These are phyloP conservation scores for Agrilus biguttatus DNA, from an alignment of 2,888 invertebrate species.

Conservation along the genomic window DNA sequence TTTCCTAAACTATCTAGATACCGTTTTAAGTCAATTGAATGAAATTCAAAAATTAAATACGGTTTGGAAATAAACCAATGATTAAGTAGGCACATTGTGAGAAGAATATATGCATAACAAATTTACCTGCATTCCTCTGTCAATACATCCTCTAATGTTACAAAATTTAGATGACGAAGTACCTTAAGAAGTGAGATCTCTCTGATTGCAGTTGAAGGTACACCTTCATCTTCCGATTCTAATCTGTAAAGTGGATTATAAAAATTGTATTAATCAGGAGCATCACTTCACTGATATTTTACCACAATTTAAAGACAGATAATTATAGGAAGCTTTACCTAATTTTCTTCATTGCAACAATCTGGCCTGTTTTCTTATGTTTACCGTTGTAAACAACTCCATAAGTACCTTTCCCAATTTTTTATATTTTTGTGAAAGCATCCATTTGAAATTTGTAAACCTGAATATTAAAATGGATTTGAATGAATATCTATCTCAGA, in stretches of 20 bases:
- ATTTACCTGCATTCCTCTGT: conserved; percentile 70
- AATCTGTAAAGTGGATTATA: conserved; percentile 42
- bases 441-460: conserved; percentile 45
- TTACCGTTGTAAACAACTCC: conserved; percentile 96
- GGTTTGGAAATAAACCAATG: conserved; percentile 33
- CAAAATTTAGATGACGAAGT: conserved; percentile 87
- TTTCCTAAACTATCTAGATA: conserved; percentile 79
- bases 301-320: background rate
- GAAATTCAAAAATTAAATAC: conserved; percentile 90
- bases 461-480: conserved; percentile 9
- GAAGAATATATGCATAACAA: background rate
- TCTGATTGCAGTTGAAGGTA: conserved; percentile 90
- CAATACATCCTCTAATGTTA: conserved; percentile 84
- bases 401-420: conserved; percentile 97
- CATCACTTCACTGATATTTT: background rate
- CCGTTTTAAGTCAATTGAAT: conserved; percentile 93
- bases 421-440: conserved; percentile 88
- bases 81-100: background rate
- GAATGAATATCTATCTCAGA: too few species aligned
- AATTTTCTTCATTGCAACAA: conserved; percentile 94
- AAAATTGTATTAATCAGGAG: background rate
- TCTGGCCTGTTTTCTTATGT: conserved; percentile 72
- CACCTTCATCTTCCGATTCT: conserved; percentile 93
- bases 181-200: conserved; percentile 94
- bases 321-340: conserved; percentile 14